Base-by-base conservation (phyloP, 2,888 invertebrate species). In the Drosophila ustulata region DNA sequence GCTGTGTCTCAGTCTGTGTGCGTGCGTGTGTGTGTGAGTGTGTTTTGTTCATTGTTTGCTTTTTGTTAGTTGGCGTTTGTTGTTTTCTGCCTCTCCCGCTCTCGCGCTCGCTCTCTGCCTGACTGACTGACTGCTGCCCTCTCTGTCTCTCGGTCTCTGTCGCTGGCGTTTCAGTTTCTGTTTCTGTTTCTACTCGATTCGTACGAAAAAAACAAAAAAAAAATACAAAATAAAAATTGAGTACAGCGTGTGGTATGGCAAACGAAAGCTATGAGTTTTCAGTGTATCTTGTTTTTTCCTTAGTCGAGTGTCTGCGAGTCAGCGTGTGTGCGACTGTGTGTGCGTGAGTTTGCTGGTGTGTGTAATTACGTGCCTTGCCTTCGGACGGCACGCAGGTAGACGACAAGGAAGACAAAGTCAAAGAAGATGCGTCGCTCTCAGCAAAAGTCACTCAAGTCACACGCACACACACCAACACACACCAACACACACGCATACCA, bases 221-320 rank as follows among this genome's bases (percentile, higher is more conserved):
- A 30, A 30, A 30, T 1, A 30, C 0, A 30, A 30, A 30, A 30
- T 30, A 78, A 47, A 90, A 89, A 89, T 90, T 87, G 89, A 89
- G 89, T 90, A 88, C 89, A 85, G 89, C 89, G 90, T 85, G 71
- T 85, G 89, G 89, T 90, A 91, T 90, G 89, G 88, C 90, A 90
- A 91, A 91, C 86, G 91, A 91, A 91, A 91, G 91, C 91, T 90
- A 91, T 90, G 78, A 89, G 91, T 89, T 85, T 85, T 85, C 89
- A 85, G 89, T 85, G 82, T 85, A 88, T 85, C 82, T 84, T 87
- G 80, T 84, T 80, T 67, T 68, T 70, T 65, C 65, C 61, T 53
- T 63, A 56, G 55, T 56, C 56, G 51, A 63, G 61, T 68, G 66
- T 58, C 45, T 46, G 56, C 50, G 58, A 57, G 50, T 49, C 41